Base-by-base conservation (phyloP, 2,888 invertebrate genomes). In the Caenorhabditis sp. region DNA sequence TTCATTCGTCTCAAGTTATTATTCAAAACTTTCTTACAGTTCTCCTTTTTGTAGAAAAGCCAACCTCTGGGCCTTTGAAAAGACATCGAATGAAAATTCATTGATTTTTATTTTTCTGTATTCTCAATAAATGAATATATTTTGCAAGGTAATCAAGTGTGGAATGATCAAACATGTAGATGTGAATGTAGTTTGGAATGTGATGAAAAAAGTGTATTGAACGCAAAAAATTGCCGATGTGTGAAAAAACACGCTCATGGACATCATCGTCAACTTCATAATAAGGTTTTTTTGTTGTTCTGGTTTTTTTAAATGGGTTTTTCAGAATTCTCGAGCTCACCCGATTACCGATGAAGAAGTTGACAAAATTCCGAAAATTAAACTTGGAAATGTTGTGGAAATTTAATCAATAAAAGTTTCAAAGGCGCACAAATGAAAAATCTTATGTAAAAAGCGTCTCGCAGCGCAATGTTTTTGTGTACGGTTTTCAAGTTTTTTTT, bases 151-250 rank as follows among this genome's bases (percentile, higher is more conserved):
- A 59, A 73, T 27, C 27, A 61, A 37, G 51, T 19, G 0, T 73
- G 73, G 73, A 68, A 73, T 37, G 21, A 53, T 23, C 43, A 69
- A 24, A 58, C 37, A 1, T 73, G 73, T 37, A 59, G 69, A 59
- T 73, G 73, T 23, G 66, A 69, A 19, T 73, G 73, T 31, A 49
- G 59, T 19, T 12, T 66, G 59, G 60, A 66, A 10, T 73, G 73
- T 26, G 62, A 58, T 1, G 55, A 31, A 17, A 55, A 50, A 1
- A 6, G 27, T 3, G 5, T 67, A 36, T 23, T 68, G 14, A 43
- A 68, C 36, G n/a, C 2, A 1, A n/a, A 24, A n/a, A 24, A 23
- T 17, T 72, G 72, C 59, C 64, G 60, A 53, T 72, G 72, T 21
- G 54, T 65, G 24, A 31, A 53, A n/a, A 61, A 57, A 8, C 19